Evolutionary conservation across 2,888 invertebrate genomes (phyloP).

Genomic region (Sylvicola fuscatus): DNA sequence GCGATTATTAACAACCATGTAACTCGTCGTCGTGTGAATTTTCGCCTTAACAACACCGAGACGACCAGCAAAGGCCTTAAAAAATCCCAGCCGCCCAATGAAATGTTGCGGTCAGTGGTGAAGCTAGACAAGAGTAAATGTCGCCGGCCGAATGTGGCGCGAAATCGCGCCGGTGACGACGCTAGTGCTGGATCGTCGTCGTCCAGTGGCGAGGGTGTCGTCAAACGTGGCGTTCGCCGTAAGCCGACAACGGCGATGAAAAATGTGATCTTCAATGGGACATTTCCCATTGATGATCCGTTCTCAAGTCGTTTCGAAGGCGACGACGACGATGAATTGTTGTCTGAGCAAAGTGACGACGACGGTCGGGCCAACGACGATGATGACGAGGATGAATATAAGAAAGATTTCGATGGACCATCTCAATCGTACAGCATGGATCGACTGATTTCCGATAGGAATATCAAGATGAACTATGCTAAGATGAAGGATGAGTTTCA

Average conservation of each 20-base stretch:
- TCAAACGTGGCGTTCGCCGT: too few relatives aligned
- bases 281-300: constrained; percentile 68
- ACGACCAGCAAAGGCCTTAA: background rate
- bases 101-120: too few relatives aligned
- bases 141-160: too few relatives aligned
- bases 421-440: constrained; percentile 12
- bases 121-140: too few relatives aligned
- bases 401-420: constrained; percentile 1
- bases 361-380: constrained; percentile 9
- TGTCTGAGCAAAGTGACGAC: constrained; percentile 7
- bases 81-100: background rate
- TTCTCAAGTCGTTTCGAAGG: constrained; percentile 13
- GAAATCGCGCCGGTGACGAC: too few relatives aligned
- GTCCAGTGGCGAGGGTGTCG: too few relatives aligned
- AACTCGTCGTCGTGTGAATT: background rate
- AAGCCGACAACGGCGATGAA: too few relatives aligned
- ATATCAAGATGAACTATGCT: constrained; percentile 20
- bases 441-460: constrained; percentile 21
- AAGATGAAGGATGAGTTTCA: constrained; percentile 24
- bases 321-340: constrained; percentile 15
- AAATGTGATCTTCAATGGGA: constrained; percentile 57
- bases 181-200: too few relatives aligned
- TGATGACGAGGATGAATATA: constrained; percentile 4
- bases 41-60: background rate
- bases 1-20: too few relatives aligned